Base-by-base conservation (phyloP, 2,888 invertebrate genomes). In the Pseudococcus viburni region DNA sequence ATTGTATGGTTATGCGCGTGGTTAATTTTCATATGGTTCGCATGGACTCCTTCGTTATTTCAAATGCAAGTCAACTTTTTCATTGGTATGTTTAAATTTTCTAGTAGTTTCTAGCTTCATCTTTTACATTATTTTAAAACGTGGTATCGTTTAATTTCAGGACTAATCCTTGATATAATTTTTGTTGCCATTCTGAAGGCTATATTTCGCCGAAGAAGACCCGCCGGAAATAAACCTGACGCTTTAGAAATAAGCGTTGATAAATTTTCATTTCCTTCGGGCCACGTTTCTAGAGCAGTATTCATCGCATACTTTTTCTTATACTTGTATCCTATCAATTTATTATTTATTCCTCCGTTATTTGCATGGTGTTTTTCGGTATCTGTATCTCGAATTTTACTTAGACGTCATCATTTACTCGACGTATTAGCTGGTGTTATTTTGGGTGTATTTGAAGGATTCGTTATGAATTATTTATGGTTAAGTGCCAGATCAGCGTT, bases 221-320 rank as follows among this genome's bases (percentile, higher is more conserved):
- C 98, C 0, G 91, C 93, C 0, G 93, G 93, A 33, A 94, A 94
- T 19, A 92, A 93, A 89, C 94, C 94, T 90, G 95, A 96, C 91
- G 93, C 95, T 90, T 93, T 94, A 55, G 92, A 92, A 3, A 90
- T 96, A 26, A 96, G 97, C 0, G 96, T 97, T 0, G 98, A 98
- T 92, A 95, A 97, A 90, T 99, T 95, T 91, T 95, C 95, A 84
- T 99, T 99, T 91, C 99, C 99, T 15, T 99, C 98, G 0, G 91
- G 91, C 15, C 99, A 99, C 92, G 95, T 97, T 0, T 97, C 98
- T 42, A 93, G 99, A 90, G 94, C 97, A 0, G 94, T 95, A 6
- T 94, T 96, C 91, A 93, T 98, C 33, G 93, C 95, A 5, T 94
- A 94, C 89, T 95, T 96, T 91, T 95, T 97, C 90, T 93, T 94